These are phyloP conservation scores for Polylopha cassiicola DNA, from an alignment of 2,888 invertebrate genomes.

Conservation along the genomic window DNA sequence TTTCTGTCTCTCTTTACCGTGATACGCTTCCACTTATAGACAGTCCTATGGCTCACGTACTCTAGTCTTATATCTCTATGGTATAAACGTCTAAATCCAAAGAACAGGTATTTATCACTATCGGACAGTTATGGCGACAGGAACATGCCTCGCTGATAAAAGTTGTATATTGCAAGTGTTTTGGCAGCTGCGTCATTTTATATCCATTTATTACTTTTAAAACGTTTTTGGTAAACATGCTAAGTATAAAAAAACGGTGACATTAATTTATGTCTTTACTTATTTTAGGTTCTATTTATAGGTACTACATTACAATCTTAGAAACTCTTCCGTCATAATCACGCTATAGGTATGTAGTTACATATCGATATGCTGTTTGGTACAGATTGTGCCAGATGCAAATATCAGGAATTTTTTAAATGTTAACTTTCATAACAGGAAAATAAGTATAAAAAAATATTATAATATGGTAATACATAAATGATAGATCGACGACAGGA, in stretches of 20 bases:
- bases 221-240: conserved; percentile 7
- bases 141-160: conserved; percentile 27
- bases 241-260: conserved; percentile 1
- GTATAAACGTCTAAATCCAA: conserved; percentile 24
- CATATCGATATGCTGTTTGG: too few relatives aligned
- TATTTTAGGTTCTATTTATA: too few relatives aligned
- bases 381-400: too few relatives aligned
- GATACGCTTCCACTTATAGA: too few relatives aligned
- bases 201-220: conserved; percentile 19
- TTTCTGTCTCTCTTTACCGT: too few relatives aligned
- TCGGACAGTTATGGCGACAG: conserved; percentile 28
- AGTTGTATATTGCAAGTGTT: conserved; percentile 15
- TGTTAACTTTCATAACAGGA: not conserved
- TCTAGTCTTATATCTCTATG: conserved; percentile 20
- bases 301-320: too few relatives aligned
- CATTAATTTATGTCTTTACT: too few relatives aligned
- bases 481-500: too few relatives aligned
- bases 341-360: too few relatives aligned
- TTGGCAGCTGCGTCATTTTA: conserved; percentile 19
- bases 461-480: too few relatives aligned
- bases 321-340: too few relatives aligned
- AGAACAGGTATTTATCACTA: conserved; percentile 20
- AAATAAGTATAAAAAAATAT: not conserved
- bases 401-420: not conserved
- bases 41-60: too few relatives aligned